These are phyloP conservation scores for Uromys caudimaculatus DNA, from an alignment of 2,797 vertebrate genomes.

Conservation along the genomic window DNA sequence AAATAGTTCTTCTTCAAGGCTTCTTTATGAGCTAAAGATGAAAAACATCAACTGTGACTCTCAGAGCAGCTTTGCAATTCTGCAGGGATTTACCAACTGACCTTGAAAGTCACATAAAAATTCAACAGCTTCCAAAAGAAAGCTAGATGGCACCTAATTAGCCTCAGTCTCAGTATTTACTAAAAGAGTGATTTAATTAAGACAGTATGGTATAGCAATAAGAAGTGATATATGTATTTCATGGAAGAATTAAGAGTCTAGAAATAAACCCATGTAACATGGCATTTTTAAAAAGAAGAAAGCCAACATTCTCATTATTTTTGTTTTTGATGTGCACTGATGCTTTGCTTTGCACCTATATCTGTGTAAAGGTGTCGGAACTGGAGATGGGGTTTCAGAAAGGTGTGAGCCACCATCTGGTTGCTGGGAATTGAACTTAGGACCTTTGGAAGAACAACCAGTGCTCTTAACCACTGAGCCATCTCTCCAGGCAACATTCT, in stretches of 20 bases:
- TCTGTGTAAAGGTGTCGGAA: no score
- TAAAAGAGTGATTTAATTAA: background rate
- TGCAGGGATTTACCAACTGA: background rate
- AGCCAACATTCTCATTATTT: background rate
- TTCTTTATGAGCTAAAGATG: background rate
- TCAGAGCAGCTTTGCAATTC: background rate
- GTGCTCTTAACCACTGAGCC: no score
- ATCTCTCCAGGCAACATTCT: no score
- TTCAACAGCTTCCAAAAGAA: background rate
- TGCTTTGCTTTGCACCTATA: no score
- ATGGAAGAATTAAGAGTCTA: background rate
- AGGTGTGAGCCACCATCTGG: no score
- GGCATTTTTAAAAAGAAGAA: background rate
- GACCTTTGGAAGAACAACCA: no score
- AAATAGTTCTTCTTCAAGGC: background rate
- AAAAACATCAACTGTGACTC: background rate
- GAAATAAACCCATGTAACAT: background rate
- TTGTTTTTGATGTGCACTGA: no score
- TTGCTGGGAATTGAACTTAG: no score
- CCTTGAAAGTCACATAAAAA: background rate
- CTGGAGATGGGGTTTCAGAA: no score
- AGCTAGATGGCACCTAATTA: background rate
- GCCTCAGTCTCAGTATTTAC: slow-evolving; percentile 17
- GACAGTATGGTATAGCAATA: background rate
- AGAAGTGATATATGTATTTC: background rate